phyloP scores from a whole-genome alignment of 2,797 vertebrate species.

The Falco columbarius region DNA sequence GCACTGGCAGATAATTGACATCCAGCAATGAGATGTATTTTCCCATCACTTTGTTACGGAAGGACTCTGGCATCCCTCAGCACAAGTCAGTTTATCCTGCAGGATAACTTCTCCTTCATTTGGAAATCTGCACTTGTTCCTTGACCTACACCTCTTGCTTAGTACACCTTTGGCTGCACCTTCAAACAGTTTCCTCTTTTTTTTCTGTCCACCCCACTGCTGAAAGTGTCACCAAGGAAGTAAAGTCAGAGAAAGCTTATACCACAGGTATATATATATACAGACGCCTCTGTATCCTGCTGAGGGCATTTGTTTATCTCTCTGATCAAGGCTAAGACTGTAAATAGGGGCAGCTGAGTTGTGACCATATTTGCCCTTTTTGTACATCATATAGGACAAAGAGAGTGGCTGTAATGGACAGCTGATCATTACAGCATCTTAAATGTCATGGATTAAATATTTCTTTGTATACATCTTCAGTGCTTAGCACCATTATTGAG shows the following conservation, averaged over 20 bases:
- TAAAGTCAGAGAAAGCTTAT: background rate
- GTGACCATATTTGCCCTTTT: background rate
- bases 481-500: background rate
- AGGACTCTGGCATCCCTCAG: rapidly evolving
- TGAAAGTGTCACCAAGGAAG: background rate
- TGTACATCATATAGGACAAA: background rate
- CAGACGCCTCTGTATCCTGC: background rate
- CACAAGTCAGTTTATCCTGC: background rate
- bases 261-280: too few species aligned
- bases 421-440: background rate
- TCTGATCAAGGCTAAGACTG: background rate
- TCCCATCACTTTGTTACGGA: background rate
- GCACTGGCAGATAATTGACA: background rate
- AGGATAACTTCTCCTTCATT: background rate
- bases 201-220: background rate
- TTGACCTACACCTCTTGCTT: background rate
- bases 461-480: background rate
- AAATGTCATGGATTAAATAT: background rate
- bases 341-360: background rate
- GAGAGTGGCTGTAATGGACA: background rate
- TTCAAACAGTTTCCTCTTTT: background rate
- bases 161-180: background rate
- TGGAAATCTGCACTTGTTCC: background rate
- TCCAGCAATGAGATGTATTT: background rate
- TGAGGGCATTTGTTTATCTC: background rate